phyloP scores from a whole-genome alignment of 1,140 invertebrate species.

The Bombus vancouverensis region DNA sequence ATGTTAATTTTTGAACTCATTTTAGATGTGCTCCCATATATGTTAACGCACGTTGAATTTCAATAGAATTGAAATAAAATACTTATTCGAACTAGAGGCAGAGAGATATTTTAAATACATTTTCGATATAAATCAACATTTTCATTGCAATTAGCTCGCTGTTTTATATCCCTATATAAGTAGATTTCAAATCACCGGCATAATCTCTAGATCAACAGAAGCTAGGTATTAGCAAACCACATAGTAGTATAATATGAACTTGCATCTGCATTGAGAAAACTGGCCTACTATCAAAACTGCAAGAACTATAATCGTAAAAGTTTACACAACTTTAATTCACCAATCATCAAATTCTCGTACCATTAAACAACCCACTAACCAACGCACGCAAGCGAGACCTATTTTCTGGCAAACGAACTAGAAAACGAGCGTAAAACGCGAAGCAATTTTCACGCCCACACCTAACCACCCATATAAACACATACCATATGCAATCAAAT shows the following conservation, averaged over 20 bases:
- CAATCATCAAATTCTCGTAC: not conserved
- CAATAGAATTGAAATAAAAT: too few relatives aligned
- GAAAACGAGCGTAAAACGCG: slow-evolving; percentile 30
- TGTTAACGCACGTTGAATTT: too few relatives aligned
- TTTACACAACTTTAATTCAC: slow-evolving; percentile 11
- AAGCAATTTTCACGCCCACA: slow-evolving; percentile 16
- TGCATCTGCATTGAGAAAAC: not conserved
- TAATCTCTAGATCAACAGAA: not conserved
- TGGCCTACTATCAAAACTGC: not conserved
- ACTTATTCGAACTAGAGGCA: too few relatives aligned
- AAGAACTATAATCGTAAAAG: not conserved
- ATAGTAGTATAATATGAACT: not conserved
- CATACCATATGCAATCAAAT: not conserved
- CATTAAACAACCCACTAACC: not conserved
- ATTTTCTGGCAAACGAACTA: slow-evolving; percentile 11
- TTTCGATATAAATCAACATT: too few relatives aligned
- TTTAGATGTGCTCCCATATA: too few relatives aligned
- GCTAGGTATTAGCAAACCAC: not conserved
- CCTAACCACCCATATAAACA: not conserved
- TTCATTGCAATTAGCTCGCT: too few relatives aligned
- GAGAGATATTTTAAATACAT: too few relatives aligned
- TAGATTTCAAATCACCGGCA: too few relatives aligned
- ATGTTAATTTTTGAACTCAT: too few relatives aligned
- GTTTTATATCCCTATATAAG: too few relatives aligned
- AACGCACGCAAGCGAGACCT: not conserved